phyloP scores from a whole-genome alignment of 92 coral and sea anemone species.

The Isaurus tuberculatus region DNA sequence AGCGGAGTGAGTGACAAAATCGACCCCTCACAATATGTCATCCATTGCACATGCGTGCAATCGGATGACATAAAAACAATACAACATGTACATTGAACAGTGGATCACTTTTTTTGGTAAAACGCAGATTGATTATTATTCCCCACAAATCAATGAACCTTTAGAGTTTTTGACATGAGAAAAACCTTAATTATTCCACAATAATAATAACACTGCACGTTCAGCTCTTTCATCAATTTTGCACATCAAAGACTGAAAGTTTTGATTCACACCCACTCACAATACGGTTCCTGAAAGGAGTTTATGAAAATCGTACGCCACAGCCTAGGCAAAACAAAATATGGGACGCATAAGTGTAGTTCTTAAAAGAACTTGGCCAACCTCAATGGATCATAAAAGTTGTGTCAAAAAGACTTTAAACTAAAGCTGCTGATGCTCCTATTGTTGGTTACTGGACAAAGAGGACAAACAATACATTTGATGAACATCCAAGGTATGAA shows the following conservation, averaged over 20 bases:
- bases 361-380: slow-evolving; percentile 30
- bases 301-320: slow-evolving; percentile 25
- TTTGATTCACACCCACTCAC: slow-evolving; percentile 45
- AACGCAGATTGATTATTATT: slow-evolving; percentile 49
- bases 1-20: too few relatives aligned
- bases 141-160: slow-evolving; percentile 53
- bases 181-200: slow-evolving; percentile 63
- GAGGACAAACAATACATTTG: background rate
- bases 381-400: background rate
- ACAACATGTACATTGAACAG: slow-evolving; percentile 52
- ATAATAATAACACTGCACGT: slow-evolving; percentile 68
- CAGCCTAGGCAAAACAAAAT: slow-evolving; percentile 44
- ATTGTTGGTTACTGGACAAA: slow-evolving; percentile 18
- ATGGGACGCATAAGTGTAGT: slow-evolving; percentile 58
- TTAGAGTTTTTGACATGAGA: slow-evolving; percentile 51
- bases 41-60: too few relatives aligned
- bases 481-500: too few relatives aligned
- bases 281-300: slow-evolving; percentile 31
- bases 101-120: slow-evolving; percentile 68
- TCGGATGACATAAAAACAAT: too few relatives aligned
- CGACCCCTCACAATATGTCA: too few relatives aligned
- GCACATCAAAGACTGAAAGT: background rate
- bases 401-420: background rate
- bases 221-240: slow-evolving; percentile 55
- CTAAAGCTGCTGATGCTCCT: slow-evolving; percentile 25